A percentile compares a stretch with the other conserved stretches of the same genome.
Evolutionary conservation across 2,888 invertebrate species (phyloP).

Genomic region (Callosobruchus maculatus): DNA sequence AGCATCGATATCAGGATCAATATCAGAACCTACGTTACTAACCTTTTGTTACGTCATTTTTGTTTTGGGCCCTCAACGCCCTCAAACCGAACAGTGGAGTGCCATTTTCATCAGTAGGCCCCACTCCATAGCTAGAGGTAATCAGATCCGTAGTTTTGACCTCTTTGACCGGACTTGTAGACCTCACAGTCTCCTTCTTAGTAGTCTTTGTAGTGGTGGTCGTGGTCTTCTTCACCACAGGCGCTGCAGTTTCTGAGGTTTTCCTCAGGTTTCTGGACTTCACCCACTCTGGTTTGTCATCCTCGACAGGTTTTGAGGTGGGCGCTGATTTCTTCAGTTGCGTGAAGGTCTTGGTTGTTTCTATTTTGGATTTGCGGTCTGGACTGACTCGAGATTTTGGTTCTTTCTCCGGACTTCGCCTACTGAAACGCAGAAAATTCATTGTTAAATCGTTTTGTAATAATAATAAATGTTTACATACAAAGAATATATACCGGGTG

Average conservation of each 20-base stretch:
- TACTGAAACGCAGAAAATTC: no score
- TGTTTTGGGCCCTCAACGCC: conserved; percentile 62
- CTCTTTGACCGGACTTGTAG: conserved; percentile 46
- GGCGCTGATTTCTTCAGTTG: conserved; percentile 41
- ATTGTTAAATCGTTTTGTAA: no score
- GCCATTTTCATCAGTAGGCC: conserved; percentile 78
- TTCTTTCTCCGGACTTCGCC: conserved; percentile 14
- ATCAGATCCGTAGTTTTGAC: conserved; percentile 60
- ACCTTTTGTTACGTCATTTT: conserved; percentile 66
- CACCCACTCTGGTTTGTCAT: conserved; percentile 62
- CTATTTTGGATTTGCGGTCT: conserved; percentile 25
- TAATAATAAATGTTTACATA: no score
- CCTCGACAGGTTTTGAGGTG: conserved; percentile 39
- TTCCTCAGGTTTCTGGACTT: conserved; percentile 60
- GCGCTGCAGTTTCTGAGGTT: conserved; percentile 41
- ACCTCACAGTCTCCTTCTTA: conserved; percentile 22
- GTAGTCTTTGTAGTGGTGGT: conserved; percentile 32
- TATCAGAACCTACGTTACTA: no score
- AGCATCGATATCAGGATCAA: no score
- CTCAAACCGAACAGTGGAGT: conserved; percentile 74
- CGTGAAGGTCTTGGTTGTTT: conserved; percentile 26
- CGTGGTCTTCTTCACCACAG: conserved; percentile 19
- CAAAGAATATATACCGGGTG: no score
- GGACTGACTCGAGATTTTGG: conserved; percentile 20
- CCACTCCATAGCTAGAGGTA: conserved; percentile 78